Percentiles rank a stretch among this genome's conserved stretches.
These are phyloP conservation scores for Cheilosia scutellata DNA, from an alignment of 2,888 invertebrate genomes.

Conservation along the genomic window DNA sequence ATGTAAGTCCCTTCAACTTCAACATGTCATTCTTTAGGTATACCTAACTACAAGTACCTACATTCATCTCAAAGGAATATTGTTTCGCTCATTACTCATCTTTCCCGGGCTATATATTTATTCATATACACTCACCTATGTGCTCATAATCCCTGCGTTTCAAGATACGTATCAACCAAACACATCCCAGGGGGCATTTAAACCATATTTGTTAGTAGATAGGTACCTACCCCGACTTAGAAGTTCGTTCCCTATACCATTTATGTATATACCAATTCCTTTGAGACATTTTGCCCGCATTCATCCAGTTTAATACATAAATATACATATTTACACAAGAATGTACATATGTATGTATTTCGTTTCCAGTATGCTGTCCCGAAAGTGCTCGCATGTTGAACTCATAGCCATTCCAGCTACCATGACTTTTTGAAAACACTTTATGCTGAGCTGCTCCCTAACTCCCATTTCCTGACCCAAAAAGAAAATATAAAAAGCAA, in stretches of 20 bases:
- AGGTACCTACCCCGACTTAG: background rate
- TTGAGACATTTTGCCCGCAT: constrained; percentile 29
- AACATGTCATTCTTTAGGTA: background rate
- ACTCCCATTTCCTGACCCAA: constrained; percentile 52
- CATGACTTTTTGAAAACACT: constrained; percentile 43
- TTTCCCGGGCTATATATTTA: background rate
- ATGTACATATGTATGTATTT: background rate
- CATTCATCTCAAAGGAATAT: background rate
- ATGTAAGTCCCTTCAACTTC: constrained; percentile 2
- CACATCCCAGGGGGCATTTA: constrained; percentile 48
- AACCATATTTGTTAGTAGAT: constrained; percentile 10
- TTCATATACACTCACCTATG: background rate
- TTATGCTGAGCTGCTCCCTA: background rate
- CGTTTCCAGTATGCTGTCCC: constrained; percentile 1
- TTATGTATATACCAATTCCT: constrained; percentile 6
- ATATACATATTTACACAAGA: background rate
- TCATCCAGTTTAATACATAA: background rate
- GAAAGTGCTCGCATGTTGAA: constrained; percentile 15
- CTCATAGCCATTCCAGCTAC: background rate
- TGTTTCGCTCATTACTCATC: background rate
- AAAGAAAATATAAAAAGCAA: constrained; percentile 39
- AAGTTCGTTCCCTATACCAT: background rate
- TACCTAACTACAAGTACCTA: background rate
- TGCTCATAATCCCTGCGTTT: constrained; percentile 8
- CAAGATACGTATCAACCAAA: constrained; percentile 15